A percentile compares a stretch with the other conserved stretches of the same genome.
Evolutionary conservation across 2,888 invertebrate species (phyloP).

Genomic region (Tromatobia lineatoria): DNA sequence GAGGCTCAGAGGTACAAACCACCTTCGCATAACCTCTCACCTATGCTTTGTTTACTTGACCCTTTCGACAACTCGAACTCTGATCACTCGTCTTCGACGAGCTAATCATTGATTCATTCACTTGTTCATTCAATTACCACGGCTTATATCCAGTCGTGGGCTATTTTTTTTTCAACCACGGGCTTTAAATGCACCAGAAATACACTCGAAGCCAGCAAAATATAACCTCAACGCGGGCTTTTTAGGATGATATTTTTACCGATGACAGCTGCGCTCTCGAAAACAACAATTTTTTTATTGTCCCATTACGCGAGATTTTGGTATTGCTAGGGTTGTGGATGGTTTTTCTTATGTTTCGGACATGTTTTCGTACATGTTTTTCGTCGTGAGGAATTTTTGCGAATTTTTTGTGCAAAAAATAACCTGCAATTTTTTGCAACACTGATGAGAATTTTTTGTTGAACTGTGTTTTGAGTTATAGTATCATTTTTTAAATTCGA

Average conservation of each 20-base stretch:
- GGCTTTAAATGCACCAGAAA: not conserved
- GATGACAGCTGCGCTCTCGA: not conserved
- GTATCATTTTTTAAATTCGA: too few relatives aligned
- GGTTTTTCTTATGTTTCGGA: not conserved
- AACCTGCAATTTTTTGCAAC: too few relatives aligned
- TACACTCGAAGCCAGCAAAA: not conserved
- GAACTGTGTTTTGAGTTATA: too few relatives aligned
- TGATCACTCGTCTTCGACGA: not conserved
- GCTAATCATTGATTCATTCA: not conserved
- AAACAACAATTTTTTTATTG: not conserved
- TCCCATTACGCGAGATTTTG: not conserved
- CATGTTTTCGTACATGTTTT: not conserved
- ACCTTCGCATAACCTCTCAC: constrained; percentile 77
- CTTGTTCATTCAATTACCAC: not conserved
- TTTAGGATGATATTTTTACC: not conserved
- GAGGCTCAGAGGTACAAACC: constrained; percentile 84
- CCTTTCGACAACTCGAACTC: constrained; percentile 63
- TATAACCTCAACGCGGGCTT: constrained; percentile 17
- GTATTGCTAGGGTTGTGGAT: not conserved
- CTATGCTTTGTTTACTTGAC: constrained; percentile 80
- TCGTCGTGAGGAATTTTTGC: too few relatives aligned
- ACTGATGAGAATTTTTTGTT: too few relatives aligned
- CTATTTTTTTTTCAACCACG: not conserved
- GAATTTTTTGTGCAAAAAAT: not conserved
- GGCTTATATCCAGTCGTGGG: not conserved